Percentiles rank a stretch among this genome's conserved stretches.
Evolutionary conservation across 2,888 invertebrate genomes (phyloP).

Genomic region (Metellina segmentata): DNA sequence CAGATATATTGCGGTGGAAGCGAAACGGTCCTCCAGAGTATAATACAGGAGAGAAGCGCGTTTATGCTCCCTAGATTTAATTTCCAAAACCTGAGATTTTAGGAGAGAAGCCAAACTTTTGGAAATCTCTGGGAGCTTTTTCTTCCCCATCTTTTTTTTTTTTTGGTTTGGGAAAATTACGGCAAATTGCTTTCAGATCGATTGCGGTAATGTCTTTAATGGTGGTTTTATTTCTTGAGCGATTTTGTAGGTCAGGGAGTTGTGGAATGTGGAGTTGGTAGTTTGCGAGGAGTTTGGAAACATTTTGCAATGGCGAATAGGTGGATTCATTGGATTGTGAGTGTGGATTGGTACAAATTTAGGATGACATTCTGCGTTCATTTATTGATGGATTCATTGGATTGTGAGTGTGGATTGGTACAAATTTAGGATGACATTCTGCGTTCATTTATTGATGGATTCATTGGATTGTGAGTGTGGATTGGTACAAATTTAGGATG

Average conservation of each 20-base stretch:
- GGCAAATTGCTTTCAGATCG: constrained; percentile 28
- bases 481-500: too few species aligned
- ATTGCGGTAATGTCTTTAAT: constrained; percentile 28
- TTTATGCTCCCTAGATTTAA: constrained; percentile 38
- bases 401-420: too few species aligned
- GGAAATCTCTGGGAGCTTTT: constrained; percentile 1
- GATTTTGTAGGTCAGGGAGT: neutral
- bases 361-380: neutral
- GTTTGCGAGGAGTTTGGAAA: too few species aligned
- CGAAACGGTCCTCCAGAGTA: constrained; percentile 32
- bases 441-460: too few species aligned
- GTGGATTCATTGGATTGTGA: too few species aligned
- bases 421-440: too few species aligned
- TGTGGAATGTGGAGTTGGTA: too few species aligned
- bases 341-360: neutral
- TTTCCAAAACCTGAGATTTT: constrained; percentile 37
- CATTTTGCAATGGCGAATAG: neutral
- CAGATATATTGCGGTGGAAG: constrained; percentile 13
- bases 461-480: too few species aligned
- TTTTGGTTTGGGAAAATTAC: neutral
- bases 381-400: too few species aligned
- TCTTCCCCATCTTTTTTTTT: neutral
- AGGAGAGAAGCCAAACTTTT: constrained; percentile 39
- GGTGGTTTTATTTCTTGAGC: constrained; percentile 15
- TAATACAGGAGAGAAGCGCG: constrained; percentile 10